A percentile compares a stretch with the other conserved stretches of the same genome.
These are phyloP conservation scores for Acronicta alni DNA, from an alignment of 2,888 invertebrate genomes.

Conservation along the genomic window DNA sequence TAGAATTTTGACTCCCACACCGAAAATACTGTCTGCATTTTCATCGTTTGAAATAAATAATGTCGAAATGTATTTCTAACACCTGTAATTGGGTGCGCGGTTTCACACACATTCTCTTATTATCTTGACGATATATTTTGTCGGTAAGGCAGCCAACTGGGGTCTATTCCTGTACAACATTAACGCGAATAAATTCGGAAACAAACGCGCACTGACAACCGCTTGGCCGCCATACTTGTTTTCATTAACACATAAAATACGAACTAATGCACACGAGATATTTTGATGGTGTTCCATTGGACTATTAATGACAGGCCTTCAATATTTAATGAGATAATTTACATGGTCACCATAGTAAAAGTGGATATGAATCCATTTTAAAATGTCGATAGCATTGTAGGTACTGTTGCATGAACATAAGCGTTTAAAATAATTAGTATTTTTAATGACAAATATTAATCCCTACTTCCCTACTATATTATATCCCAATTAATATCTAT, in stretches of 20 bases:
- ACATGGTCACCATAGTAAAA: too few relatives aligned
- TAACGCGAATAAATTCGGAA: conserved; percentile 66
- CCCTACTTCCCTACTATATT: too few relatives aligned
- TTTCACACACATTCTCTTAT: conserved; percentile 49
- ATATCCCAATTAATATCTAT: too few relatives aligned
- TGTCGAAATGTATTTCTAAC: conserved; percentile 36
- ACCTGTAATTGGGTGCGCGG: conserved; percentile 54
- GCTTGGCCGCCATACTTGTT: conserved; percentile 39
- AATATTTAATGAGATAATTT: too few relatives aligned
- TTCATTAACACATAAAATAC: conserved; percentile 33
- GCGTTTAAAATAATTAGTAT: too few relatives aligned
- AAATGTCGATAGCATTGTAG: too few relatives aligned
- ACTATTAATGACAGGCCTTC: too few relatives aligned
- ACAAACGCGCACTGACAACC: conserved; percentile 57
- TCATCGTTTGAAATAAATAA: conserved; percentile 27
- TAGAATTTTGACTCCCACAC: not conserved
- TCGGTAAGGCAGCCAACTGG: conserved; percentile 47
- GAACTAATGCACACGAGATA: conserved; percentile 6
- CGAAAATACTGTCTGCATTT: not conserved
- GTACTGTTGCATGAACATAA: too few relatives aligned
- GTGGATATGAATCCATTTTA: too few relatives aligned
- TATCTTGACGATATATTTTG: conserved; percentile 57
- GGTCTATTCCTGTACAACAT: conserved; percentile 65
- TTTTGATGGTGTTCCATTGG: too few relatives aligned
- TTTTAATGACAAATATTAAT: too few relatives aligned